Evolutionary conservation across 2,113 vertebrate genomes (phyloP).

Genomic region (Pholis gunnellus): DNA sequence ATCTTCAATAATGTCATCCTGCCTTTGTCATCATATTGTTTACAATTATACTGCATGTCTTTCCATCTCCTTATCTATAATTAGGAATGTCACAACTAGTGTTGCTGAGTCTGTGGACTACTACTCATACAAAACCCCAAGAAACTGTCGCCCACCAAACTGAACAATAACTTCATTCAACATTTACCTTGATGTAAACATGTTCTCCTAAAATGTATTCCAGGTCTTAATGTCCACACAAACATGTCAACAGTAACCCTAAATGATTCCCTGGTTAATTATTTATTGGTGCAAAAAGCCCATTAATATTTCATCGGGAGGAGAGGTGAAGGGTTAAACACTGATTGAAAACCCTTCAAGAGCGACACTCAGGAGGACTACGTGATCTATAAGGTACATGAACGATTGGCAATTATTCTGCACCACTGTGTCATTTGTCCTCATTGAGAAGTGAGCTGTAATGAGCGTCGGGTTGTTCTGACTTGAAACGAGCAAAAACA

Average conservation of each 20-base stretch:
- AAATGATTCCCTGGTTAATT: slow-evolving; percentile 1
- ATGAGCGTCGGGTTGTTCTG: slow-evolving; percentile 12
- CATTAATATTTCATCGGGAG: slow-evolving; percentile 27
- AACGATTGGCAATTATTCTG: slow-evolving; percentile 36
- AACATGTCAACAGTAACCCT: neutral
- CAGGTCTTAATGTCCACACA: neutral
- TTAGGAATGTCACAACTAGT: neutral
- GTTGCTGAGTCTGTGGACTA: neutral
- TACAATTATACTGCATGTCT: neutral
- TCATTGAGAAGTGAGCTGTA: slow-evolving; percentile 30
- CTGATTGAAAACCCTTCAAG: slow-evolving; percentile 41
- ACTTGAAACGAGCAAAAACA: slow-evolving; percentile 5
- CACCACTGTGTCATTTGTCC: slow-evolving; percentile 36
- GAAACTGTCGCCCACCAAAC: neutral
- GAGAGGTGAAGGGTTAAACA: slow-evolving; percentile 27
- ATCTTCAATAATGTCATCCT: neutral
- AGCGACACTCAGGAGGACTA: slow-evolving; percentile 25
- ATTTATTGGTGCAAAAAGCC: slow-evolving; percentile 13
- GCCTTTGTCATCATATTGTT: neutral
- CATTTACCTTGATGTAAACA: neutral
- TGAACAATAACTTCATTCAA: neutral
- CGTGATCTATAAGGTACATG: slow-evolving; percentile 27
- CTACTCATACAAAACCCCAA: neutral
- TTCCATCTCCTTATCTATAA: neutral
- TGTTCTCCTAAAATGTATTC: neutral